Conservation (phyloP, 2,113 vertebrate genomes). For the Ictalurus furcatus region DNA sequence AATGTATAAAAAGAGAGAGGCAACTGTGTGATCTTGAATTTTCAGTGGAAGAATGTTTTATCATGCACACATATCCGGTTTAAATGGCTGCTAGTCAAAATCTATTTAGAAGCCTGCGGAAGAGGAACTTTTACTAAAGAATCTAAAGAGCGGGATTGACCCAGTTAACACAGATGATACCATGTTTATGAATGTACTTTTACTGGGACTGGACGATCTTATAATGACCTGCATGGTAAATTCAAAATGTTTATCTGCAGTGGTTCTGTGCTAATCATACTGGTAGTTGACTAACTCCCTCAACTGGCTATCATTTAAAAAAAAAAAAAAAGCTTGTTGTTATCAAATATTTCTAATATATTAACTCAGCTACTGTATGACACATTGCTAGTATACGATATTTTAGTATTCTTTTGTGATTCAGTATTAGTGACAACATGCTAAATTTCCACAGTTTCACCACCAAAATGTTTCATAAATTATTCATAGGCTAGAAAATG, state of each 20-base stretch:
- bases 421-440: not conserved
- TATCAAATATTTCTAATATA: not conserved
- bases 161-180: not conserved
- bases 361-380: not conserved
- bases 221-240: not conserved
- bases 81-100: not conserved
- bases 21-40: constrained; percentile 47
- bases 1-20: constrained; percentile 40
- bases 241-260: not conserved
- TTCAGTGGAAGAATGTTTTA: constrained; percentile 4
- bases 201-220: not conserved
- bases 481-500: not conserved
- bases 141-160: not conserved
- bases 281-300: not conserved
- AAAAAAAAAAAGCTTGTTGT: not conserved
- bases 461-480: not conserved
- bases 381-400: not conserved
- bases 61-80: not conserved
- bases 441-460: not conserved
- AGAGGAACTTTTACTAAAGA: not conserved
- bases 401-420: not conserved
- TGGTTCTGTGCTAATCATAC: not conserved
- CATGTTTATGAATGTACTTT: not conserved
- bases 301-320: not conserved
- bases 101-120: not conserved